Evolutionary conservation across 2,113 vertebrate genomes (phyloP).

Genomic region (Sinocyclocheilus anophthalmus): DNA sequence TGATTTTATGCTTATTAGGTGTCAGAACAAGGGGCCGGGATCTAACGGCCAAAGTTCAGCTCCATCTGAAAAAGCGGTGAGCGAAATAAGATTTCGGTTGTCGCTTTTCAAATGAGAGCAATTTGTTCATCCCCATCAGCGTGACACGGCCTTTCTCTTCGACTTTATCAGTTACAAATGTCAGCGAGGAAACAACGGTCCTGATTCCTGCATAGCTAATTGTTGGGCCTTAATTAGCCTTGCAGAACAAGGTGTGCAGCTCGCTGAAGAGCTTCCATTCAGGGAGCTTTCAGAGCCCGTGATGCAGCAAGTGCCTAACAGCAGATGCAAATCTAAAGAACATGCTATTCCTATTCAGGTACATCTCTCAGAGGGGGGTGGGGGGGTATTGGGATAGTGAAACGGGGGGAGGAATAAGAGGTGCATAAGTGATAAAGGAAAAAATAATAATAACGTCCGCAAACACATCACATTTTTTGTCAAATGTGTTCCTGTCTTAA

Average conservation of each 20-base stretch:
- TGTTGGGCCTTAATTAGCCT: constrained; percentile 72
- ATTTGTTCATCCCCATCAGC: constrained; percentile 72
- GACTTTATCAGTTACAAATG: constrained; percentile 70
- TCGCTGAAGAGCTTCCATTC: constrained; percentile 60
- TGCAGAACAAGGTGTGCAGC: constrained; percentile 58
- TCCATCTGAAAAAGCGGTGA: constrained; percentile 22
- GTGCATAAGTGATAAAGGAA: constrained; percentile 12
- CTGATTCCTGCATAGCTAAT: constrained; percentile 71
- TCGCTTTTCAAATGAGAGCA: constrained; percentile 45
- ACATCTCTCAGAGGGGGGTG: constrained; percentile 37
- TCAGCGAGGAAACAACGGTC: constrained; percentile 71
- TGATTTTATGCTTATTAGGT: constrained; percentile 50
- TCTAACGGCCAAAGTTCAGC: constrained; percentile 43
- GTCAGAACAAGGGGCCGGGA: constrained; percentile 15
- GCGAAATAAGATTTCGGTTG: constrained; percentile 16
- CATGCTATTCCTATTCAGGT: constrained; percentile 47
- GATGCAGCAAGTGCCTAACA: constrained; percentile 49
- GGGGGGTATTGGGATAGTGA: constrained; percentile 24
- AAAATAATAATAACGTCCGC: constrained; percentile 42
- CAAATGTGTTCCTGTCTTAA: constrained; percentile 56
- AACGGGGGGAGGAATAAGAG: background rate
- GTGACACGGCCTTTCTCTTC: constrained; percentile 65
- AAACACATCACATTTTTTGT: constrained; percentile 50
- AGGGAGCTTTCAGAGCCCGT: constrained; percentile 42
- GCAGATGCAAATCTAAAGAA: constrained; percentile 58